These are phyloP conservation scores for Condylura cristata DNA, from an alignment of 2,113 vertebrate genomes.

Conservation along the genomic window DNA sequence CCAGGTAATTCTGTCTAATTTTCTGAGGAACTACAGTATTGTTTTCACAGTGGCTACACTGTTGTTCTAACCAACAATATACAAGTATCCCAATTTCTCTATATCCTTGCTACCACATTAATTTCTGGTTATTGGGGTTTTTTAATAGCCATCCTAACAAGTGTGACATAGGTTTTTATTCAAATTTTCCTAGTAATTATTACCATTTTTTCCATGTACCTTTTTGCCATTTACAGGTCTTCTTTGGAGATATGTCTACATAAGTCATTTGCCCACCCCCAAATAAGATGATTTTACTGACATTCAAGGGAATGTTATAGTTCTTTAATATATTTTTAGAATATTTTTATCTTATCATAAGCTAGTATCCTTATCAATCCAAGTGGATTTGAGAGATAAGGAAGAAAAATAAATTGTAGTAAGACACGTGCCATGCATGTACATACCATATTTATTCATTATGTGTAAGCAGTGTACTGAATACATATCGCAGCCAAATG, in stretches of 20 bases:
- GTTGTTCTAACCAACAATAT: not conserved
- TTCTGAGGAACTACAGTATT: not conserved
- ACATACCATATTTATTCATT: not conserved
- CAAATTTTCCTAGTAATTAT: not conserved
- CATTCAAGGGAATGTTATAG: not conserved
- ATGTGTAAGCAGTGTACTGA: not conserved
- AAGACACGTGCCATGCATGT: not conserved
- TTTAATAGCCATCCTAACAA: not conserved
- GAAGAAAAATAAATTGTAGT: not conserved
- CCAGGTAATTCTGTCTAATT: not conserved
- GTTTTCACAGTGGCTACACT: not conserved
- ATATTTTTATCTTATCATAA: not conserved
- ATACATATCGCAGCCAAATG: not conserved
- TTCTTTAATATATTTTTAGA: not conserved
- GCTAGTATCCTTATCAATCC: not conserved
- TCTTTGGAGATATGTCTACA: not conserved
- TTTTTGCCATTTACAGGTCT: not conserved
- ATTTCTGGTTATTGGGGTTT: not conserved
- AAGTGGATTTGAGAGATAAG: not conserved
- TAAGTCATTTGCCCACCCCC: not conserved
- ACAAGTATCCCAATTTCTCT: not conserved
- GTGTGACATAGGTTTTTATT: not conserved
- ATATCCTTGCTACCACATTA: not conserved
- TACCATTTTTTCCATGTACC: not conserved
- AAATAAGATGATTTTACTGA: not conserved